These are phyloP conservation scores for Sorex fumeus DNA, from an alignment of 2,113 vertebrate species.

Conservation along the genomic window DNA sequence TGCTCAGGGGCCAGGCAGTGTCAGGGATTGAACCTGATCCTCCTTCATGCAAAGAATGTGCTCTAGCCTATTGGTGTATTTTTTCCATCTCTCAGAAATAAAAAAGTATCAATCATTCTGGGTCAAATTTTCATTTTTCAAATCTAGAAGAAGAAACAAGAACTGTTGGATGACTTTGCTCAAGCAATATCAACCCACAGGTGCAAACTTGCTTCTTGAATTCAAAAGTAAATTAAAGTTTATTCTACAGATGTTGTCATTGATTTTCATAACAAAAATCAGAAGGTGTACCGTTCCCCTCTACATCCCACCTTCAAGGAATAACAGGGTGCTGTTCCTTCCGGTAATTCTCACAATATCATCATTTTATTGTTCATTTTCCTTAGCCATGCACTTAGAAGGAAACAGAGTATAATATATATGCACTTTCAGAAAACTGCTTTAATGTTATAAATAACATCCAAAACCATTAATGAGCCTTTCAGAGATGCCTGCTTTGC, in stretches of 20 bases:
- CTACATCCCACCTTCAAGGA: not conserved
- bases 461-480: constrained; percentile 69
- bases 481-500: constrained; percentile 57
- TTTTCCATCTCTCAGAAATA: too few species aligned
- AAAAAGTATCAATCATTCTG: not conserved
- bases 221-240: constrained; percentile 26
- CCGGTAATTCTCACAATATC: constrained; percentile 63
- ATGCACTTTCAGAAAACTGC: constrained; percentile 76
- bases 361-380: constrained; percentile 71
- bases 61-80: too few species aligned
- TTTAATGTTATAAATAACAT: constrained; percentile 75
- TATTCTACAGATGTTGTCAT: not conserved
- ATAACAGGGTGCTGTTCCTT: constrained; percentile 29
- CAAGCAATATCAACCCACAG: not conserved
- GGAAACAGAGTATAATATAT: constrained; percentile 65
- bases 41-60: too few species aligned
- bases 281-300: not conserved
- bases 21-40: too few species aligned
- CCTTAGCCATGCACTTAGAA: constrained; percentile 68
- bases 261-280: not conserved
- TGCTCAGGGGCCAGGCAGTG: too few species aligned
- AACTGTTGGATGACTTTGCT: not conserved
- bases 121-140: not conserved
- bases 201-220: not conserved
- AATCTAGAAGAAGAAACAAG: not conserved